A percentile compares a stretch with the other conserved stretches of the same genome.
Conservation (phyloP, 2,113 vertebrate species). For the Sebastes schlegelii region DNA sequence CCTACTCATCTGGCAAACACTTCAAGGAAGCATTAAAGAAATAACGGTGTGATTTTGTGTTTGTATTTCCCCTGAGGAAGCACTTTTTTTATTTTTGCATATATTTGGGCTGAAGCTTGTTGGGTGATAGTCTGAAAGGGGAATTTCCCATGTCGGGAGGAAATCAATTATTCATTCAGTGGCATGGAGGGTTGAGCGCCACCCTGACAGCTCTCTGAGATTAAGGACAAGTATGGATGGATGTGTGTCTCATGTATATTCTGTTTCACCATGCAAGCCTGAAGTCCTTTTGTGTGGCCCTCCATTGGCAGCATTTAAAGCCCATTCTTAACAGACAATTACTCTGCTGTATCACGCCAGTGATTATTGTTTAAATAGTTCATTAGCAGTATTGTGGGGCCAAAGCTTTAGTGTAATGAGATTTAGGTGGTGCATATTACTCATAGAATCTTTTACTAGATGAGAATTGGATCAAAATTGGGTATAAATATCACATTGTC, state of each 20-base stretch:
- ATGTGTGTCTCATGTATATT: slow-evolving; percentile 68
- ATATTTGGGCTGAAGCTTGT: slow-evolving; percentile 38
- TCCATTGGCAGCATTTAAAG: slow-evolving; percentile 10
- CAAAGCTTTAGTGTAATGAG: background rate
- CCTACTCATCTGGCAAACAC: slow-evolving; percentile 39
- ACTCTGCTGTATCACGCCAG: background rate
- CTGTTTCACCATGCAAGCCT: slow-evolving; percentile 38
- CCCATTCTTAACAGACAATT: background rate
- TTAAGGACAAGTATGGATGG: slow-evolving; percentile 65
- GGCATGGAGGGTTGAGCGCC: slow-evolving; percentile 64
- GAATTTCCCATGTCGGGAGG: slow-evolving; percentile 57
- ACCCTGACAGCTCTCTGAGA: slow-evolving; percentile 69
- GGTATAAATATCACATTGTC: background rate
- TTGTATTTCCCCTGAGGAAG: slow-evolving; percentile 36
- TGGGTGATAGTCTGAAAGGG: slow-evolving; percentile 33
- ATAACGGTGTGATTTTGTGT: slow-evolving; percentile 34
- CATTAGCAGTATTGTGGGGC: background rate
- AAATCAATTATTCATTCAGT: slow-evolving; percentile 80
- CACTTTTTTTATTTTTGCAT: slow-evolving; percentile 48
- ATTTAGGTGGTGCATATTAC: slow-evolving; percentile 6
- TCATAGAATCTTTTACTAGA: background rate
- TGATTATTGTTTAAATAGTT: background rate
- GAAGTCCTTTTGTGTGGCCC: slow-evolving; percentile 23
- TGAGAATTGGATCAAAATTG: background rate
- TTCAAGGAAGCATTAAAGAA: slow-evolving; percentile 38